A percentile compares a stretch with the other conserved stretches of the same genome.
Conservation (phyloP, 2,113 vertebrate species). For the Chinchilla lanigera region DNA sequence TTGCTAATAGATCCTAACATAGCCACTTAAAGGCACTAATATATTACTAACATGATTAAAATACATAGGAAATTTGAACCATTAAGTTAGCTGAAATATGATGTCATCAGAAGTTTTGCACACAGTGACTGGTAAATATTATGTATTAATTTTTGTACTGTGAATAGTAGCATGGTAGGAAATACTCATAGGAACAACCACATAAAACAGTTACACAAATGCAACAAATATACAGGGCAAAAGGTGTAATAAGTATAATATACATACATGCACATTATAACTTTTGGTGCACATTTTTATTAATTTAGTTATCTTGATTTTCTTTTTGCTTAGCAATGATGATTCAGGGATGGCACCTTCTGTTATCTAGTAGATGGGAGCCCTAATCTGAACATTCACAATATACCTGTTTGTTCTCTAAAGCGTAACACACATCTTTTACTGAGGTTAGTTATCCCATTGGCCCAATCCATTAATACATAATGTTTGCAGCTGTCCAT, state of each 20-base stretch:
- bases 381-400: not conserved
- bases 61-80: not conserved
- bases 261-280: not conserved
- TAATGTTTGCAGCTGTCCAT: not conserved
- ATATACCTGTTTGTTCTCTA: not conserved
- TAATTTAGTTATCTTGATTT: not conserved
- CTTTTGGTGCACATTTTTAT: not conserved
- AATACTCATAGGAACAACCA: not conserved
- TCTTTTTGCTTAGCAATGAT: not conserved
- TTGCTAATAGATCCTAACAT: slow-evolving; percentile 2
- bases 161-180: not conserved
- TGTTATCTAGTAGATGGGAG: not conserved
- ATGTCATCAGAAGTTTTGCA: not conserved
- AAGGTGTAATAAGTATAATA: not conserved
- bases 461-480: not conserved
- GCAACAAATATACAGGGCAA: not conserved
- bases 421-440: not conserved
- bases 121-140: not conserved
- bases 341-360: not conserved
- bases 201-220: not conserved
- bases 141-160: not conserved
- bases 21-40: not conserved
- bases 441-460: not conserved
- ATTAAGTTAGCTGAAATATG: not conserved
- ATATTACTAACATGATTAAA: not conserved